Percentiles rank a stretch among this genome's conserved stretches.
Evolutionary conservation across 2,888 invertebrate species (phyloP).

Genomic region (Barypeithes pellucidus): DNA sequence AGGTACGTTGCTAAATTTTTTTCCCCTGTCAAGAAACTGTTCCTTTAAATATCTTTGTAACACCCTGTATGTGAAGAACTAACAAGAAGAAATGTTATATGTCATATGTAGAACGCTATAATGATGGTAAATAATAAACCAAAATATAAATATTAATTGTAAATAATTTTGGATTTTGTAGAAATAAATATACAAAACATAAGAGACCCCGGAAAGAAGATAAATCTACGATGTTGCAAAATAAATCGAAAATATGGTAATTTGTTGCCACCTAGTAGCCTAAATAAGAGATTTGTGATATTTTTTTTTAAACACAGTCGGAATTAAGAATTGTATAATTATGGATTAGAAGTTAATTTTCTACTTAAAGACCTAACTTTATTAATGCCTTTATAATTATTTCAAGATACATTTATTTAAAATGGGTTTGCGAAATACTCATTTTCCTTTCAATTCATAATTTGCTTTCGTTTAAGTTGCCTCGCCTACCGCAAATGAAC

Average conservation of each 20-base stretch:
- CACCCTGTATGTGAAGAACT: background rate
- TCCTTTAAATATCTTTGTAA: background rate
- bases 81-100: background rate
- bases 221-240: constrained; percentile 8
- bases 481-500: too few species aligned
- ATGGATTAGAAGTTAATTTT: too few species aligned
- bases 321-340: too few species aligned
- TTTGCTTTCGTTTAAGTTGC: too few species aligned
- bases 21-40: too few species aligned
- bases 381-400: too few species aligned
- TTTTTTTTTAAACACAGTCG: background rate
- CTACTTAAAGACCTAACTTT: too few species aligned
- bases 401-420: too few species aligned
- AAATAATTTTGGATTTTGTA: constrained; percentile 25
- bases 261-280: constrained; percentile 16
- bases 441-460: too few species aligned
- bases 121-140: background rate
- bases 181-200: constrained; percentile 21
- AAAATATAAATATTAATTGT: background rate
- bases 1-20: too few species aligned
- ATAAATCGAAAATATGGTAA: constrained; percentile 20
- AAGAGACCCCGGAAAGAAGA: constrained; percentile 10
- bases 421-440: too few species aligned
- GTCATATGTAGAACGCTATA: constrained; percentile 4
- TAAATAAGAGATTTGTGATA: constrained; percentile 2